Base-by-base conservation (phyloP, 2,888 invertebrate species). In the Hymenopus coronatus region DNA sequence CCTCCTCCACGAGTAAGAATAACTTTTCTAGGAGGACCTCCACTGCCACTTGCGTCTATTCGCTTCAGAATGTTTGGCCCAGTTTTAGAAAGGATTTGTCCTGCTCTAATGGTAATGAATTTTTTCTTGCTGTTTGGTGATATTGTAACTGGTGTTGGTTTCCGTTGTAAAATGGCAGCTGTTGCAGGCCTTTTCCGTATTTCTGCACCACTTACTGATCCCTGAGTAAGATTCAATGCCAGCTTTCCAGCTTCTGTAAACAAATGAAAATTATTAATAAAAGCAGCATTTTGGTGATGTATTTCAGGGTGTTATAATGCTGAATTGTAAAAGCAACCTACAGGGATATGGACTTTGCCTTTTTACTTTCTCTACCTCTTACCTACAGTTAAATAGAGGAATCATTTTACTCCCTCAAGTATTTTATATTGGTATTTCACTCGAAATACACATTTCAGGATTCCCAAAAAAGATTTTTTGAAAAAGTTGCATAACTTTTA, bases 191-290 rank as follows among this genome's bases (percentile, higher is more conserved):
- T 93, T 94, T 88, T 88, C 40, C 88, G 85, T 27, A 82, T 86
- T 20, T 54, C 70, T 70, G 88, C 82, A 88, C 84, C 88, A 30
- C 46, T 90, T 82, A 87, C 85, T 30, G 87, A 87, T 86, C 86
- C 90, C 84, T 90, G 87, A 3, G 94, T 93, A 14, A 94, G 93
- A 92, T 97, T 96, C 91, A 97, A 93, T 91, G 97, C 95, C 91
- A 97, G 93, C 92, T 97, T 97, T 20, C 97, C 97, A 7, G 97
- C 96, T 92, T 97, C 97, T 95, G 93, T 2, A 92, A 91, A 81
- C 12, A 25, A 82, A 33, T 28, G 28, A 88, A 70, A 82, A 85
- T 83, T 3, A 40, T 46, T 14, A 46, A 46, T 30, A 30, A 30
- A 30, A 30, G 30, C 2, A 30, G 30, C 30, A 30, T 30, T 30